phyloP scores from a whole-genome alignment of 1,140 invertebrate genomes.

The Saccostrea cuccullata region DNA sequence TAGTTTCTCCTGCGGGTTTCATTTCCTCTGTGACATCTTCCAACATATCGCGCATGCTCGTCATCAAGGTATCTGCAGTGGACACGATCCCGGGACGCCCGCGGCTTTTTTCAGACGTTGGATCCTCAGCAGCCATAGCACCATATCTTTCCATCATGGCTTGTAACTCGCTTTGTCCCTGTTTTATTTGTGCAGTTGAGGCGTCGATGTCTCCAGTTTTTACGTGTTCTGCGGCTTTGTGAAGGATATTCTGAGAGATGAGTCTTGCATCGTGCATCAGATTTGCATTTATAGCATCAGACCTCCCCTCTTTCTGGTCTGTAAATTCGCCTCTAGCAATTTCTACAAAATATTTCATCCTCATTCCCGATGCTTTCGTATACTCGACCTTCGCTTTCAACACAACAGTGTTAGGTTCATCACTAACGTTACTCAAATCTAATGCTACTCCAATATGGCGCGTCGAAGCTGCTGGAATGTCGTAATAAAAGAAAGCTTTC shows the following conservation, averaged over 20 bases:
- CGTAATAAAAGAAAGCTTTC: constrained; percentile 67
- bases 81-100: neutral
- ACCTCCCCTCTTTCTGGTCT: constrained; percentile 16
- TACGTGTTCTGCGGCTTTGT: constrained; percentile 57
- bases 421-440: constrained; percentile 34
- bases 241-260: constrained; percentile 54
- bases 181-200: constrained; percentile 50
- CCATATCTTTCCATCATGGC: constrained; percentile 51
- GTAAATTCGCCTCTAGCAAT: constrained; percentile 55
- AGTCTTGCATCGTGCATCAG: constrained; percentile 62
- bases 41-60: constrained; percentile 11
- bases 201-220: constrained; percentile 49
- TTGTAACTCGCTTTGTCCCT: constrained; percentile 59
- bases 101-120: neutral
- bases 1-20: constrained; percentile 30
- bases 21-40: constrained; percentile 24
- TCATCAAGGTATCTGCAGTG: constrained; percentile 1
- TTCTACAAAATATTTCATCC: constrained; percentile 52
- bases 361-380: constrained; percentile 55
- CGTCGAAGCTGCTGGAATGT: constrained; percentile 61
- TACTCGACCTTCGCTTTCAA: constrained; percentile 61
- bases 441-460: constrained; percentile 62
- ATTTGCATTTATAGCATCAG: constrained; percentile 49
- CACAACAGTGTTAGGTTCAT: constrained; percentile 50
- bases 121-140: constrained; percentile 45